These are phyloP conservation scores for Dromococcyx pavoninus DNA, from an alignment of 2,797 vertebrate species.

Conservation along the genomic window DNA sequence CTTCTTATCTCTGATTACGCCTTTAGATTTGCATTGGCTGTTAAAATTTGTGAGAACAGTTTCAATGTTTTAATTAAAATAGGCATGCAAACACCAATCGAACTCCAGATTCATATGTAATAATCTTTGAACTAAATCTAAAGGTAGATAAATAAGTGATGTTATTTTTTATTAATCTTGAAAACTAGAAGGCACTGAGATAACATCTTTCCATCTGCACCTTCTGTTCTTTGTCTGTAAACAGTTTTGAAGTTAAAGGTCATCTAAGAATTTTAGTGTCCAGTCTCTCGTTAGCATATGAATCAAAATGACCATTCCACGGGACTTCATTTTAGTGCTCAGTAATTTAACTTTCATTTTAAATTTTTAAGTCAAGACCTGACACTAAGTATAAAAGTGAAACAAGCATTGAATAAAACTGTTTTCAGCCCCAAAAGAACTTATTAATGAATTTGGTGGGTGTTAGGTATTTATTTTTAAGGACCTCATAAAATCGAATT, in stretches of 20 bases:
- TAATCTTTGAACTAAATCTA: neutral
- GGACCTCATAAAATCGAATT: neutral
- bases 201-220: neutral
- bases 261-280: neutral
- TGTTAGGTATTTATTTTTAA: too few relatives aligned
- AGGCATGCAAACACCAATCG: neutral
- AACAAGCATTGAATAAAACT: neutral
- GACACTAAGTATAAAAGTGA: neutral
- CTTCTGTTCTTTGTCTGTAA: neutral
- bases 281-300: neutral
- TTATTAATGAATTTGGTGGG: neutral
- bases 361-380: neutral
- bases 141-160: neutral
- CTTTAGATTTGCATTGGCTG: neutral
- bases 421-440: neutral
- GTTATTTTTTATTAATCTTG: neutral
- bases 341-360: neutral
- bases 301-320: neutral
- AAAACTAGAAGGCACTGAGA: neutral
- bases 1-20: neutral
- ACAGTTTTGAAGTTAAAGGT: neutral
- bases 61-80: neutral
- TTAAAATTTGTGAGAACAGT: neutral
- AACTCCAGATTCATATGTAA: neutral
- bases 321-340: neutral